These are phyloP conservation scores for Pogona vitticeps DNA, from an alignment of 2,113 vertebrate species.

Conservation along the genomic window DNA sequence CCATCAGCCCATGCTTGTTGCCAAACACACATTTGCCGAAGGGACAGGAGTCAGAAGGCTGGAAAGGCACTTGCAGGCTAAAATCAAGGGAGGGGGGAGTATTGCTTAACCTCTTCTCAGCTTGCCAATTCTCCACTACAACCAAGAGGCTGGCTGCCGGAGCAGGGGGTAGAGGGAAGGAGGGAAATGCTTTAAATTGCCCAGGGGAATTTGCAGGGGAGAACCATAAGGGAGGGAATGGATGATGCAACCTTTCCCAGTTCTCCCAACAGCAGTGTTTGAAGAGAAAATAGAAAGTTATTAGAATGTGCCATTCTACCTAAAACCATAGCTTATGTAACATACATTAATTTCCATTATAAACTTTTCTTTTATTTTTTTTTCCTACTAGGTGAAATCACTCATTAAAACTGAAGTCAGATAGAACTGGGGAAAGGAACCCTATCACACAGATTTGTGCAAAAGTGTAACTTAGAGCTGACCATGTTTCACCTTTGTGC, in stretches of 20 bases:
- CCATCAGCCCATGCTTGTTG: neutral
- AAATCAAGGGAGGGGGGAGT: neutral
- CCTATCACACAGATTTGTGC: neutral
- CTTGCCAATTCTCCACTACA: neutral
- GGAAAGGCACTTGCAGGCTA: neutral
- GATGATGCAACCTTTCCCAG: neutral
- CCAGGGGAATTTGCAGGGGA: neutral
- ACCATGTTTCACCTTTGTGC: neutral
- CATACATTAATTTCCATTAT: neutral
- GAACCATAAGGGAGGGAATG: neutral
- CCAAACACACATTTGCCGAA: constrained; percentile 7
- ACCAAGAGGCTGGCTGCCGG: neutral
- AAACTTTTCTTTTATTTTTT: too few species aligned
- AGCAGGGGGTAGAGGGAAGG: too few species aligned
- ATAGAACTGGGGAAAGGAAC: neutral
- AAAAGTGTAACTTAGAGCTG: neutral
- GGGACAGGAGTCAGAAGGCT: neutral
- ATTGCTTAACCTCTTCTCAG: neutral
- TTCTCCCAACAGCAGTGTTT: neutral
- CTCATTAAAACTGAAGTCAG: too few species aligned
- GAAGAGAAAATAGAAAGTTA: neutral
- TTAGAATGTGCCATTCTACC: neutral
- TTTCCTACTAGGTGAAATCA: neutral
- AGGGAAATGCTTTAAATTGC: neutral
- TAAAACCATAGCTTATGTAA: neutral